Percentiles rank a stretch among this genome's conserved stretches.
phyloP scores from a whole-genome alignment of 1,140 invertebrate genomes.

The Zaprionus ghesquierei region DNA sequence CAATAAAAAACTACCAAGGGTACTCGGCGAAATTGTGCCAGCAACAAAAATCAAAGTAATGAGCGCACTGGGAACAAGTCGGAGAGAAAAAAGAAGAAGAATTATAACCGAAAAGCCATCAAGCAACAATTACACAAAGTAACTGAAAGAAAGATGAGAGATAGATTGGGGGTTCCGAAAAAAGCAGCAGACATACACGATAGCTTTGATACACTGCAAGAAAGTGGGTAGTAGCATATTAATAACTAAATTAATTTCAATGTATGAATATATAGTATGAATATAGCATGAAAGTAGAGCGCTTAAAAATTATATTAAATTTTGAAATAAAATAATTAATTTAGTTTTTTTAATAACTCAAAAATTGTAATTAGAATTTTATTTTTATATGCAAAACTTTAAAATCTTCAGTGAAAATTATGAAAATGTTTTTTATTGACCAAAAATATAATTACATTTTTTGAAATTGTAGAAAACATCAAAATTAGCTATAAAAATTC shows the following conservation, averaged over 20 bases:
- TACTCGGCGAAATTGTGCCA: conserved; percentile 55
- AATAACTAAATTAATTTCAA: background rate
- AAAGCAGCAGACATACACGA: background rate
- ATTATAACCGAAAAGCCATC: conserved; percentile 33
- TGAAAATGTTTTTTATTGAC: no score
- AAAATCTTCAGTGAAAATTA: no score
- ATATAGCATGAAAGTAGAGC: no score
- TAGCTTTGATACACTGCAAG: conserved; percentile 6
- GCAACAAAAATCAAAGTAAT: conserved; percentile 36
- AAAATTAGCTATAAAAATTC: no score
- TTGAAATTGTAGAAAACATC: no score
- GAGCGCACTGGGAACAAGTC: conserved; percentile 44
- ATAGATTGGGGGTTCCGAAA: conserved; percentile 7
- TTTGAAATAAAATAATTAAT: no score
- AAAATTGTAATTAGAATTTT: no score
- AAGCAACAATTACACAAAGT: conserved; percentile 42
- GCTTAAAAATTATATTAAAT: no score
- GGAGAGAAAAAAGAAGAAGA: background rate
- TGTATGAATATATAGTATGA: no score
- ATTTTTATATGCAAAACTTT: no score
- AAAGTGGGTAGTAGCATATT: background rate
- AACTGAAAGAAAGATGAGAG: conserved; percentile 26
- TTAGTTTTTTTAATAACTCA: no score
- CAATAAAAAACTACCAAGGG: conserved; percentile 11
- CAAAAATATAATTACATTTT: no score